These are phyloP conservation scores for Oncorhynchus gorbuscha DNA, from an alignment of 2,113 vertebrate genomes.

Conservation along the genomic window DNA sequence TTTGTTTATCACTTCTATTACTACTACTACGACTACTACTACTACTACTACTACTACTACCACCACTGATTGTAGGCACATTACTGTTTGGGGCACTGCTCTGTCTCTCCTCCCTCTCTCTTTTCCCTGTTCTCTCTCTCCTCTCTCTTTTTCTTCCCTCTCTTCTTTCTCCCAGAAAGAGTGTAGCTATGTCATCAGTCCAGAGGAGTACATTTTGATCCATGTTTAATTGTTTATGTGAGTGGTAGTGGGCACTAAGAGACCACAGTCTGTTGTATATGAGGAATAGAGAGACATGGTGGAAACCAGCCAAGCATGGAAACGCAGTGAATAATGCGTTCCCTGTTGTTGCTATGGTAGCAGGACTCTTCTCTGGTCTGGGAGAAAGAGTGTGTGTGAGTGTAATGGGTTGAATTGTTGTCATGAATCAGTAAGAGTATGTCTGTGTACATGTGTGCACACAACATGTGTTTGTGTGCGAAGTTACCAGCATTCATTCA, in stretches of 20 bases:
- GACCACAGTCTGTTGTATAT: not conserved
- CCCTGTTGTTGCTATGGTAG: slow-evolving; percentile 56
- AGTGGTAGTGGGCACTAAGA: not conserved
- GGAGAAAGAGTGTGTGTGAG: not conserved
- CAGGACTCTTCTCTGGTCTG: slow-evolving; percentile 24
- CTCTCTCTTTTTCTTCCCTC: not conserved
- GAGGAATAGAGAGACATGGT: slow-evolving; percentile 13
- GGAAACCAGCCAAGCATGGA: slow-evolving; percentile 9
- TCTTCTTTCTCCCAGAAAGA: not conserved
- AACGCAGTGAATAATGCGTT: slow-evolving; percentile 35
- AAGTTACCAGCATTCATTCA: not conserved
- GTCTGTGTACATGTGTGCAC: slow-evolving; percentile 1
- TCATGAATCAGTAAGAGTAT: slow-evolving; percentile 34
- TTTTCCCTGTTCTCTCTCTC: not conserved
- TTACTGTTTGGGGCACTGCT: not conserved
- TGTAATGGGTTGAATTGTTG: slow-evolving; percentile 30
- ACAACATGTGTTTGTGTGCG: slow-evolving; percentile 10
- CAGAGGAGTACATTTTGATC: not conserved
- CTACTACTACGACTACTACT: too few relatives aligned
- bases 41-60: too few relatives aligned
- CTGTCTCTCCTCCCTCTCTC: not conserved
- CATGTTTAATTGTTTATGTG: not conserved
- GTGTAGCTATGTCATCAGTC: not conserved
- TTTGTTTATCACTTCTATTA: too few relatives aligned
- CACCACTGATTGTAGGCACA: not conserved